A percentile compares a stretch with the other conserved stretches of the same genome.
These are phyloP conservation scores for Julus scandinavius DNA, from an alignment of 2,888 invertebrate genomes.

Conservation along the genomic window DNA sequence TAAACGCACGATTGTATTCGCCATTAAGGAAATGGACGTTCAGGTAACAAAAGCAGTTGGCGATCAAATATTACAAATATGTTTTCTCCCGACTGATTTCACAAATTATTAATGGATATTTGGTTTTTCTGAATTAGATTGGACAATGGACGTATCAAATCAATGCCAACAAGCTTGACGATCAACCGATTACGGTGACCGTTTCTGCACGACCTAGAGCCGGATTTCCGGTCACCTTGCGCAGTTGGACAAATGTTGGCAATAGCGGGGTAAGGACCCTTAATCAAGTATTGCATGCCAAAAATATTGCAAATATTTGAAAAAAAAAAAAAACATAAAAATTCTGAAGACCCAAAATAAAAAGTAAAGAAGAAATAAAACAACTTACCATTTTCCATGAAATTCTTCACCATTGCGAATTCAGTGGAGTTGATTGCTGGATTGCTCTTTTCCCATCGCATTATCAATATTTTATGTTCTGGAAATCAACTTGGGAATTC, in stretches of 20 bases:
- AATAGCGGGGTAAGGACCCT: constrained; percentile 39
- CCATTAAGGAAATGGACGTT: constrained; percentile 53
- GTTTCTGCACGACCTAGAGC: constrained; percentile 51
- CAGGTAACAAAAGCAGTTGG: neutral
- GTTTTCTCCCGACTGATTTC: neutral
- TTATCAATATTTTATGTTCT: neutral
- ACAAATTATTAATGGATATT: constrained; percentile 1
- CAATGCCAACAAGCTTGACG: constrained; percentile 50
- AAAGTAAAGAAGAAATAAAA: neutral
- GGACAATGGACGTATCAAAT: constrained; percentile 54
- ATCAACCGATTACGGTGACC: constrained; percentile 55
- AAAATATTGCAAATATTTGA: neutral
- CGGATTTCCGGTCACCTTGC: constrained; percentile 52
- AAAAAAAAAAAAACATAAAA: neutral
- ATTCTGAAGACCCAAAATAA: neutral
- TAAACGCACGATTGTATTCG: constrained; percentile 47
- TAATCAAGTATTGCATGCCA: neutral
- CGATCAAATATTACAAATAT: too few species aligned
- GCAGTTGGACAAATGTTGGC: constrained; percentile 56
- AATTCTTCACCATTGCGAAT: neutral
- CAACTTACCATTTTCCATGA: neutral
- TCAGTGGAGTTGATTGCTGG: neutral
- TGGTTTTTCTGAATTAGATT: constrained; percentile 8
- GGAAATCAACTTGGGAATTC: neutral
- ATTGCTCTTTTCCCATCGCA: neutral